Evolutionary conservation across 2,113 vertebrate species (phyloP).

Genomic region (Kryptolebias marmoratus): DNA sequence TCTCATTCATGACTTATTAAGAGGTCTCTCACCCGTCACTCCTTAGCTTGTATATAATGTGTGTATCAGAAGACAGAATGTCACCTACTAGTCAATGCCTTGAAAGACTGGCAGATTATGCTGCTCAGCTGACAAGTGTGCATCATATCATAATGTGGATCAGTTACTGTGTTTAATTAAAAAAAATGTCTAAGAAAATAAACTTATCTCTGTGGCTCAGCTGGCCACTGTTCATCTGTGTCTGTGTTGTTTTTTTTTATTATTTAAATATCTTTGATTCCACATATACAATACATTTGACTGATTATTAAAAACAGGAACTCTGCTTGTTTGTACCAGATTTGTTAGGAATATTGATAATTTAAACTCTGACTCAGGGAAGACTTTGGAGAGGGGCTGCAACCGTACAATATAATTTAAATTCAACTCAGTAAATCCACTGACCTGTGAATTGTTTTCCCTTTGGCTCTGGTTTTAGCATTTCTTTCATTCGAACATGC

Average conservation of each 20-base stretch:
- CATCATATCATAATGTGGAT: slow-evolving; percentile 74
- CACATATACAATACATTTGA: no score
- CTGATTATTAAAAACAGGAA: no score
- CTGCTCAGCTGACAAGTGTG: slow-evolving; percentile 64
- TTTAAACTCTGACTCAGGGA: no score
- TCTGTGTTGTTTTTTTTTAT: slow-evolving; percentile 32
- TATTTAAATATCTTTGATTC: not conserved
- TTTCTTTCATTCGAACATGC: no score
- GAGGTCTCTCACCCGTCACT: slow-evolving; percentile 62
- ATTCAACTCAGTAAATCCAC: no score
- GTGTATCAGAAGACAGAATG: slow-evolving; percentile 66
- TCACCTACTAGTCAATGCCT: slow-evolving; percentile 70
- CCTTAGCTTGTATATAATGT: slow-evolving; percentile 74
- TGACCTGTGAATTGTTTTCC: no score
- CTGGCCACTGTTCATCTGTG: slow-evolving; percentile 54
- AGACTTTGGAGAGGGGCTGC: no score
- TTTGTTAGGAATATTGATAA: no score
- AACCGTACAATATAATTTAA: no score
- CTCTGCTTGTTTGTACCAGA: no score
- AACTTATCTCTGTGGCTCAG: slow-evolving; percentile 65
- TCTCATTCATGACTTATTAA: slow-evolving; percentile 69
- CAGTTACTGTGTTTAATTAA: slow-evolving; percentile 79
- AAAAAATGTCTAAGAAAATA: slow-evolving; percentile 71
- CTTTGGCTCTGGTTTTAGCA: no score
- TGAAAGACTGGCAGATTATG: slow-evolving; percentile 59